Evolutionary conservation across 2,888 invertebrate genomes (phyloP), one percentile per base, ranked within the genome.

Genomic region (Craniophora ligustri): DNA sequence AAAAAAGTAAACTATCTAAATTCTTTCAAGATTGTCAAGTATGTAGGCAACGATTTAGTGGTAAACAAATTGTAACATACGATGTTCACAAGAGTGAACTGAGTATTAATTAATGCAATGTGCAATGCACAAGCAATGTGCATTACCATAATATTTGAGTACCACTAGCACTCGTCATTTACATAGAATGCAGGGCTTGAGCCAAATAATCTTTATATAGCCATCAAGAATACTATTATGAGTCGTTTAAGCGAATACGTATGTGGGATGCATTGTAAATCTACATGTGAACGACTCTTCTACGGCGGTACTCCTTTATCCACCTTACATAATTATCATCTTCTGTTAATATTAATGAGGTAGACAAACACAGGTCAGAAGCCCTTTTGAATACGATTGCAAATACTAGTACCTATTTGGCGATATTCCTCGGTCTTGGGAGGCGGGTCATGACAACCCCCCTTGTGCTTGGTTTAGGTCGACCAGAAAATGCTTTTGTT

Each of bases 181-280:
- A 67, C 77, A 76, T 76, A 71, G 59, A 76, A 77, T 76, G 73
- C 68, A 54, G 53, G 41, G 36, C 50, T 72, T 60, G 56, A 60
- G 75, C 75, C 75, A 76, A 76, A 68, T 63, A 61, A 53, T 66
- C 65, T 59, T 55, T 62, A 57, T 59, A 36, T 41, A 53, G 72
- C 3, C 19, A 28, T 56, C 57, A 51, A 53, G 54, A 63, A 63
- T 62, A 51, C 13, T 49, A 55, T 47, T 53, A 39, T 30, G 30
- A 41, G 45, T 36, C 28, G 13, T 35, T 34, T 34, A 36, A 45
- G 50, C 39, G 36, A 28, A 35, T 26, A 40, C 54, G 48, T 30
- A 48, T 40, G n/a, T n/a, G n/a, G n/a, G n/a, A n/a, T n/a, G n/a
- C n/a, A 26, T 31, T 35, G 5, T 21, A 7, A 10, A 31, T 1